A percentile compares a stretch with the other conserved stretches of the same genome.
Evolutionary conservation across 1,140 invertebrate genomes (phyloP).

Genomic region (Drosophila parvula): DNA sequence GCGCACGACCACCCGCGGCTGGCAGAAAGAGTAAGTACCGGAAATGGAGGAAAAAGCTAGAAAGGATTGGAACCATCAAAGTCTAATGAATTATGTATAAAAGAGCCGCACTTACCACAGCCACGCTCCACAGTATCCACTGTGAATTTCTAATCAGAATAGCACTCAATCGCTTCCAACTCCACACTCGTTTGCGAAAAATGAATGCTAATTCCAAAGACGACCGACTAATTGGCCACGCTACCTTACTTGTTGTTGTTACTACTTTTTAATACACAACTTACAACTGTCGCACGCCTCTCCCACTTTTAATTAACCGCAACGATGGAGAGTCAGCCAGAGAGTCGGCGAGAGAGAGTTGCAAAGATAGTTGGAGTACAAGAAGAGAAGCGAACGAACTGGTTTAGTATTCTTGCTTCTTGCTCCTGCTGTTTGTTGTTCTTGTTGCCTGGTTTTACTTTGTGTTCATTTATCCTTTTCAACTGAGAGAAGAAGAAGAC

Average conservation of each 20-base stretch:
- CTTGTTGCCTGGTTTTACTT: slow-evolving; percentile 29
- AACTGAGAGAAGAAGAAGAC: slow-evolving; percentile 6
- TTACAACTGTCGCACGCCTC: slow-evolving; percentile 49
- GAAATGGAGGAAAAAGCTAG: slow-evolving; percentile 37
- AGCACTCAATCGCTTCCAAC: slow-evolving; percentile 24
- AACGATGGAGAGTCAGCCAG: slow-evolving; percentile 7
- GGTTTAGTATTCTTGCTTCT: slow-evolving; percentile 41
- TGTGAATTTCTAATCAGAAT: slow-evolving; percentile 79
- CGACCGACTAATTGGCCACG: slow-evolving; percentile 66
- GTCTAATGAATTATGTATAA: slow-evolving; percentile 74
- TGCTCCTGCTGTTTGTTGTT: slow-evolving; percentile 41
- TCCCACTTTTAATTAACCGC: slow-evolving; percentile 52
- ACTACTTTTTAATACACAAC: slow-evolving; percentile 62
- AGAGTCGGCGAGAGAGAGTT: slow-evolving; percentile 12
- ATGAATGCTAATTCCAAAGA: slow-evolving; percentile 52
- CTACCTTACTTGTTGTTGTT: slow-evolving; percentile 48
- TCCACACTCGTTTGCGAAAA: slow-evolving; percentile 22
- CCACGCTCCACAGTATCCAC: slow-evolving; percentile 27
- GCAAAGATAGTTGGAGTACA: slow-evolving; percentile 36
- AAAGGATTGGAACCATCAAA: slow-evolving; percentile 26
- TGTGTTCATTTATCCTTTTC: slow-evolving; percentile 52
- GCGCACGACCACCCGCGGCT: slow-evolving; percentile 55
- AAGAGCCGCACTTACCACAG: slow-evolving; percentile 64
- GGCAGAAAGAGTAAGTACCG: slow-evolving; percentile 70
- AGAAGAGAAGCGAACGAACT: slow-evolving; percentile 30